Conservation (phyloP, 2,113 vertebrate genomes). For the Leucopternis melanops region DNA sequence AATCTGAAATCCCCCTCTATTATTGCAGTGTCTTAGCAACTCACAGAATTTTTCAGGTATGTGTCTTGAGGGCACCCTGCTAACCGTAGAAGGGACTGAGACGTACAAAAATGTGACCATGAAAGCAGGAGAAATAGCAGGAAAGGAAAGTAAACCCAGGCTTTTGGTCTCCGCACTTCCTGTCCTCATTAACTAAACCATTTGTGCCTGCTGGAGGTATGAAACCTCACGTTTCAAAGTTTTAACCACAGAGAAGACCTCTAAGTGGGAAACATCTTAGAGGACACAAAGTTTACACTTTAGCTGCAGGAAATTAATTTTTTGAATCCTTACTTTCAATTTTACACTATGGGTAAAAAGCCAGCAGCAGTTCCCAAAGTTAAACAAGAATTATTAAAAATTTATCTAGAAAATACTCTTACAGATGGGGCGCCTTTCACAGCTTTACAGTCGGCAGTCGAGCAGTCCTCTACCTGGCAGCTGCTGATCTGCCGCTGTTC, state of each 20-base stretch:
- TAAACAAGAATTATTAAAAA: background rate
- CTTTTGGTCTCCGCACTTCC: background rate
- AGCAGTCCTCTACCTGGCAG: background rate
- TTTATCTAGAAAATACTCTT: background rate
- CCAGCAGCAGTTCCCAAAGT: background rate
- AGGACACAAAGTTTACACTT: background rate
- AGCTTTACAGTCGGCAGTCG: background rate
- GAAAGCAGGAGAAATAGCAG: background rate
- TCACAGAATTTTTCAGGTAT: background rate
- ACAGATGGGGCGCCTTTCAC: background rate
- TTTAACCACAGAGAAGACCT: background rate
- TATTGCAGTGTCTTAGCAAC: background rate
- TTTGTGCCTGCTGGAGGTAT: background rate
- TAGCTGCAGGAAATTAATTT: background rate
- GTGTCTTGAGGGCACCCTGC: background rate
- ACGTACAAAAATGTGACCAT: fast-evolving
- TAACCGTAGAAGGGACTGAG: background rate
- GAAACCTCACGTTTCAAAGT: background rate
- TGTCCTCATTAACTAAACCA: background rate
- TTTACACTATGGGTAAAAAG: background rate
- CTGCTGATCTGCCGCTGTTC: background rate
- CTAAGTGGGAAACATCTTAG: background rate
- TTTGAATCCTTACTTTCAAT: background rate
- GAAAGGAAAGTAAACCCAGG: background rate
- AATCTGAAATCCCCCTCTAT: background rate